These are phyloP conservation scores for Melieria omissa DNA, from an alignment of 2,888 invertebrate species.

Conservation along the genomic window DNA sequence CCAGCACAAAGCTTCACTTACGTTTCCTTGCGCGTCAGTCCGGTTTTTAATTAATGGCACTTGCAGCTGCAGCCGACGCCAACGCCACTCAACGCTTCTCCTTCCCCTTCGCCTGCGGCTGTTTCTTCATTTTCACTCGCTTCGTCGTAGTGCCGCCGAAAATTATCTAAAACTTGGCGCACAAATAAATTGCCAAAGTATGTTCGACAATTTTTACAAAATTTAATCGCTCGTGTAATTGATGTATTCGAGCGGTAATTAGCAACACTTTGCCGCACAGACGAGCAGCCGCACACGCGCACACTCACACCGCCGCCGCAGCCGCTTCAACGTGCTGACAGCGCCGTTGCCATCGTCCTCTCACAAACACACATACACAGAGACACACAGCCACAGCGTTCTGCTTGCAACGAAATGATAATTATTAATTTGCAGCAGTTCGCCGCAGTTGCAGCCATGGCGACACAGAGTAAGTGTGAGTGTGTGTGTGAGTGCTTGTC, in stretches of 20 bases:
- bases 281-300: too few relatives aligned
- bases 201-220: constrained; percentile 42
- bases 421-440: constrained; percentile 31
- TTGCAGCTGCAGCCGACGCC: constrained; percentile 13
- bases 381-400: background rate
- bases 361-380: too few relatives aligned
- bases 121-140: background rate
- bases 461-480: constrained; percentile 43
- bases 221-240: constrained; percentile 51
- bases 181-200: constrained; percentile 23
- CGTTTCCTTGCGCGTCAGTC: background rate
- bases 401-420: constrained; percentile 3
- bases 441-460: constrained; percentile 9
- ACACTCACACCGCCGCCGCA: too few relatives aligned
- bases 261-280: constrained; percentile 42
- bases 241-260: constrained; percentile 50
- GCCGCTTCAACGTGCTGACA: too few relatives aligned
- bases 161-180: background rate
- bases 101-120: background rate
- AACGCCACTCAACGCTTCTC: background rate
- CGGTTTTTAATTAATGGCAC: constrained; percentile 26
- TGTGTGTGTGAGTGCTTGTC: constrained; percentile 9
- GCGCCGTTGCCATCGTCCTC: too few relatives aligned
- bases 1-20: background rate
- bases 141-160: background rate